phyloP scores from a whole-genome alignment of 2,888 invertebrate genomes.

The Trissolcus japonicus region DNA sequence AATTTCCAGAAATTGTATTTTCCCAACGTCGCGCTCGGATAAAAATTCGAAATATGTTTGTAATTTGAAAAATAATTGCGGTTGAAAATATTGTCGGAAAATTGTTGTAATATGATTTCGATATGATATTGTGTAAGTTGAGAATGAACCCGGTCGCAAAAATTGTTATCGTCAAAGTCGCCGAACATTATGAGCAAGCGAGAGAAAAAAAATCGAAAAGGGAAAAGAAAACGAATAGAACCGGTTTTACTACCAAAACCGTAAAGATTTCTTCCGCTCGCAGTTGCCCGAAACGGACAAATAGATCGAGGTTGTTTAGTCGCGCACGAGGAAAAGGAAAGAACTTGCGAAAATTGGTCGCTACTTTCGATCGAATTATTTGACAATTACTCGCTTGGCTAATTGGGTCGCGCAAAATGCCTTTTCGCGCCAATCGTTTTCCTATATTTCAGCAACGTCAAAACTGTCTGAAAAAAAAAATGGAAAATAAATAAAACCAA shows the following conservation, averaged over 20 bases:
- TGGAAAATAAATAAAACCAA: no score
- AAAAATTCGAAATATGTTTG: no score
- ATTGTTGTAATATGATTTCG: no score
- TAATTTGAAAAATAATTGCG: no score
- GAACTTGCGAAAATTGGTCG: constrained; percentile 63
- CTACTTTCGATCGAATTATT: constrained; percentile 48
- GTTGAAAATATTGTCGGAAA: no score
- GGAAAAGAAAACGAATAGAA: constrained; percentile 62
- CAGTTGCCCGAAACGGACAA: constrained; percentile 71
- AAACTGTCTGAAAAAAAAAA: no score
- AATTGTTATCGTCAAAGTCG: constrained; percentile 29
- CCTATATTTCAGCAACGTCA: no score
- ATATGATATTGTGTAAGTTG: neutral
- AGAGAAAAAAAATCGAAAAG: constrained; percentile 59
- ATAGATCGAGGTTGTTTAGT: constrained; percentile 69
- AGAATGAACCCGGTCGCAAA: constrained; percentile 1
- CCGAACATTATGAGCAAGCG: constrained; percentile 28
- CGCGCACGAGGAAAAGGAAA: constrained; percentile 64
- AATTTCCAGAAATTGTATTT: neutral
- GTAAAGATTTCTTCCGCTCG: constrained; percentile 73
- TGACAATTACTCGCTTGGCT: constrained; percentile 27
- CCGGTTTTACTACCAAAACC: constrained; percentile 72
- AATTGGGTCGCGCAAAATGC: neutral
- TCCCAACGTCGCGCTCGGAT: neutral
- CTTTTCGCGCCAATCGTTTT: neutral